A percentile compares a stretch with the other conserved stretches of the same genome.
These are phyloP conservation scores for Onchidella celtica DNA, from an alignment of 2,888 invertebrate species.

Conservation along the genomic window DNA sequence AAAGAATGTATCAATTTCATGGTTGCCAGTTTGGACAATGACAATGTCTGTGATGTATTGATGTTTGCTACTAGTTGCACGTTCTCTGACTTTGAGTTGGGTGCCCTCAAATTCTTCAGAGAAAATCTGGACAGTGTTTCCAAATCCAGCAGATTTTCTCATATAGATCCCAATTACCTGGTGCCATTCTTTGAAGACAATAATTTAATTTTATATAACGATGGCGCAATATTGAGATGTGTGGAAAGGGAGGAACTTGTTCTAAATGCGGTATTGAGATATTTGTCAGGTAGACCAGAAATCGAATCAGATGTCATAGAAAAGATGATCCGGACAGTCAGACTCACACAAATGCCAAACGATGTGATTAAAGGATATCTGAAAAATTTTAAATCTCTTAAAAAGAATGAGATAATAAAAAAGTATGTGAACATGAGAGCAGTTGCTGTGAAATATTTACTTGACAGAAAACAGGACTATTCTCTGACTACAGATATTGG, in stretches of 20 bases:
- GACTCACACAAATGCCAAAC: not conserved
- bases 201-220: constrained; percentile 15
- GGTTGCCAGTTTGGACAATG: constrained; percentile 12
- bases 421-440: constrained; percentile 18
- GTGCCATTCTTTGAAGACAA: constrained; percentile 15
- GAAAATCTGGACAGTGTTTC: constrained; percentile 12
- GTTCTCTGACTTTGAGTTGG: not conserved
- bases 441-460: not conserved
- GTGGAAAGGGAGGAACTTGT: constrained; percentile 21
- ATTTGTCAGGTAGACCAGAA: not conserved
- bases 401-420: constrained; percentile 20
- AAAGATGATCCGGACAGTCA: constrained; percentile 11
- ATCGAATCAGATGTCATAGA: not conserved
- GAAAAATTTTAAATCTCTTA: not conserved
- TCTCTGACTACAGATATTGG: not conserved
- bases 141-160: not conserved
- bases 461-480: not conserved
- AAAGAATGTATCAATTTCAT: constrained; percentile 34
- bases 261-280: constrained; percentile 26
- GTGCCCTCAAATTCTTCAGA: not conserved
- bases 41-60: constrained; percentile 34
- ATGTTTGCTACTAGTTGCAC: not conserved
- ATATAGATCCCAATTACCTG: constrained; percentile 20
- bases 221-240: not conserved
- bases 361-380: not conserved